Evolutionary conservation across 2,888 invertebrate species (phyloP).

Genomic region (Tuberolachnus salignus): DNA sequence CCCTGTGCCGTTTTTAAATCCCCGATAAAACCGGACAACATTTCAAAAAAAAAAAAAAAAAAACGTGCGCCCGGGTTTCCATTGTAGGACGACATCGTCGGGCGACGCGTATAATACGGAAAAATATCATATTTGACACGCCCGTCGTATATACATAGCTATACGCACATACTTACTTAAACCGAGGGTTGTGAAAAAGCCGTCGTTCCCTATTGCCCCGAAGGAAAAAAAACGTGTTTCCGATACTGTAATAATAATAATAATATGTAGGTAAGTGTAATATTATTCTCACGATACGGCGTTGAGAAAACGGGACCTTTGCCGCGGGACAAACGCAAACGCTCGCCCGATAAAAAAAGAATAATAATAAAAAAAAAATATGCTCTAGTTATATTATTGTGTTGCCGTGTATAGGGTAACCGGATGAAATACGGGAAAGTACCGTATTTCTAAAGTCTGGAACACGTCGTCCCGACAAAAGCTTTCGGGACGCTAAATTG

Average conservation of each 20-base stretch:
- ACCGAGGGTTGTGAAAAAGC: neutral
- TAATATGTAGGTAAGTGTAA: no score
- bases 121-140: constrained; percentile 31
- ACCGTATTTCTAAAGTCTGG: no score
- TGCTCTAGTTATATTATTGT: neutral
- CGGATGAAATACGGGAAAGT: neutral
- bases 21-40: constrained; percentile 49
- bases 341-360: constrained; percentile 13
- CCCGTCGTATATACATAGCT: constrained; percentile 20
- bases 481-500: no score
- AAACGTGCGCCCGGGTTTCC: constrained; percentile 39
- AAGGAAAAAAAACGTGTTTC: constrained; percentile 50
- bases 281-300: constrained; percentile 48
- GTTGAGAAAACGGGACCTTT: constrained; percentile 41
- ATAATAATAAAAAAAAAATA: neutral
- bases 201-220: constrained; percentile 3
- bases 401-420: no score
- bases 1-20: constrained; percentile 21
- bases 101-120: neutral
- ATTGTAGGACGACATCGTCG: constrained; percentile 42
- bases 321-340: constrained; percentile 32
- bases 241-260: neutral
- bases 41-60: constrained; percentile 9
- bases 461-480: no score
- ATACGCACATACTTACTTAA: no score